These are phyloP conservation scores for Electrophaes corylata DNA, from an alignment of 2,888 invertebrate species.

Conservation along the genomic window DNA sequence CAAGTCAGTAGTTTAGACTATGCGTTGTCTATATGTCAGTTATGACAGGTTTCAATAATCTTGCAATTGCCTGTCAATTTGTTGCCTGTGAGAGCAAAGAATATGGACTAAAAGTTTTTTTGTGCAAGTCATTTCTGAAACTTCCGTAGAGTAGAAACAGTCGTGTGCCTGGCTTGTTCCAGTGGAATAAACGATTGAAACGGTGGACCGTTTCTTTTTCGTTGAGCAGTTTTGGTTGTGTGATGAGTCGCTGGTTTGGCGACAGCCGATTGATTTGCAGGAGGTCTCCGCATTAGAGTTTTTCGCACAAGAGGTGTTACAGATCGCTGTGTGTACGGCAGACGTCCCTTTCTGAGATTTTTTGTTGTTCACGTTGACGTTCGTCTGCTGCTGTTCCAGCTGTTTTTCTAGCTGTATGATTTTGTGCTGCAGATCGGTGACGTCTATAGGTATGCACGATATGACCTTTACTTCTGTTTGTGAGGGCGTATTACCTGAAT, in stretches of 20 bases:
- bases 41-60: no score
- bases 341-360: constrained; percentile 6
- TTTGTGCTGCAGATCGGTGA: constrained; percentile 73
- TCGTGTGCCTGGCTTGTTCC: background rate
- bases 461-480: constrained; percentile 79
- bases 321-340: constrained; percentile 19
- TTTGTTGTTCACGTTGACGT: background rate
- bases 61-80: no score
- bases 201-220: constrained; percentile 5
- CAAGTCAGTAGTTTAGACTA: no score
- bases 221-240: background rate
- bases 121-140: constrained; percentile 18
- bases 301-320: constrained; percentile 15
- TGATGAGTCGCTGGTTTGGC: constrained; percentile 1
- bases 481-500: constrained; percentile 72
- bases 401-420: constrained; percentile 64
- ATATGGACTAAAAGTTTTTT: no score
- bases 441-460: constrained; percentile 79
- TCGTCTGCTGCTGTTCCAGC: constrained; percentile 46
- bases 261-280: constrained; percentile 4
- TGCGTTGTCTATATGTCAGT: no score
- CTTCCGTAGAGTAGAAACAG: constrained; percentile 1
- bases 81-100: no score
- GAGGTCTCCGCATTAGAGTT: constrained; percentile 7
- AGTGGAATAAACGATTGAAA: constrained; percentile 11